phyloP scores from a whole-genome alignment of 2,888 invertebrate genomes.

The Phaonia tiefii region DNA sequence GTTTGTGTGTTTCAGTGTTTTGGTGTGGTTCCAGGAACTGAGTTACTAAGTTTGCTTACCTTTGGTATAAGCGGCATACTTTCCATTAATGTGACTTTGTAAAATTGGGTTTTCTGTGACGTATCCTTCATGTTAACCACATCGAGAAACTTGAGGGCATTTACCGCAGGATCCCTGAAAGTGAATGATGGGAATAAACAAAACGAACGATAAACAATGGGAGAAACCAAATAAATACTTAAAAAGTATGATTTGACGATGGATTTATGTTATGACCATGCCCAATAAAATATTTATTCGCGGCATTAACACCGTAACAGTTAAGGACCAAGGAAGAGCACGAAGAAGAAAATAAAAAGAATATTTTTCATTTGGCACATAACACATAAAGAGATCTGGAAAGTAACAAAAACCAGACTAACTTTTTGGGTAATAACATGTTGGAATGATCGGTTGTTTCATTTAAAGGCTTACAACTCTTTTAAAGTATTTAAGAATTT shows the following conservation, averaged over 20 bases:
- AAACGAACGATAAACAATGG: constrained; percentile 26
- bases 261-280: background rate
- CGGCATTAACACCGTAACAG: background rate
- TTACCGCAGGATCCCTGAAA: constrained; percentile 92
- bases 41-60: constrained; percentile 82
- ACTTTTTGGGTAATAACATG: too few species aligned
- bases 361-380: background rate
- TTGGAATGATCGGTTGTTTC: too few species aligned
- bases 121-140: constrained; percentile 95
- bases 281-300: constrained; percentile 4
- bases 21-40: constrained; percentile 14
- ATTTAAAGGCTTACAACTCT: too few species aligned
- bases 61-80: constrained; percentile 93
- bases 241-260: constrained; percentile 29
- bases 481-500: too few species aligned
- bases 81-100: constrained; percentile 92
- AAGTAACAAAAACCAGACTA: too few species aligned
- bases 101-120: constrained; percentile 93
- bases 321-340: too few species aligned
- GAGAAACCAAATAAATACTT: constrained; percentile 27
- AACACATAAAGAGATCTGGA: too few species aligned
- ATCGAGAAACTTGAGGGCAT: constrained; percentile 95
- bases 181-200: constrained; percentile 43
- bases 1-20: background rate
- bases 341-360: background rate